These are phyloP conservation scores for Tanytarsus gracilentus DNA, from an alignment of 2,888 invertebrate genomes.

Conservation along the genomic window DNA sequence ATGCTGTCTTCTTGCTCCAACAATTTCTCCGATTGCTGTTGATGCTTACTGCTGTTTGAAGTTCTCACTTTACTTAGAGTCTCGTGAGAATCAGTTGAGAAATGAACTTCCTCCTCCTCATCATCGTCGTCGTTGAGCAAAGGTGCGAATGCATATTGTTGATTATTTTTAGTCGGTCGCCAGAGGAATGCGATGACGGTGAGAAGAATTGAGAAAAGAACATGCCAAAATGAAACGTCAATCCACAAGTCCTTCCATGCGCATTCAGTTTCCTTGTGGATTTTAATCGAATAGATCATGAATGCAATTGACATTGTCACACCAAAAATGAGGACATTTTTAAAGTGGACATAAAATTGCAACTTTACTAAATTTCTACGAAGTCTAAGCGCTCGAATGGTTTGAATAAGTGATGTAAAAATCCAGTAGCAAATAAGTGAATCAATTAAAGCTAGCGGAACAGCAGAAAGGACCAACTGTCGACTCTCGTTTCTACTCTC, in stretches of 20 bases:
- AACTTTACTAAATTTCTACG: slow-evolving; percentile 85
- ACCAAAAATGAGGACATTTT: slow-evolving; percentile 85
- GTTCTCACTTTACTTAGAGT: neutral
- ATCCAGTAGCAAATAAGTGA: slow-evolving; percentile 93
- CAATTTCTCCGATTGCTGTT: neutral
- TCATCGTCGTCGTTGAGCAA: slow-evolving; percentile 68
- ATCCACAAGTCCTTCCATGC: slow-evolving; percentile 91
- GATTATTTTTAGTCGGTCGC: slow-evolving; percentile 93
- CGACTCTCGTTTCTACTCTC: slow-evolving; percentile 51
- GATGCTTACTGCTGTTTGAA: neutral
- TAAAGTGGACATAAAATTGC: slow-evolving; percentile 83
- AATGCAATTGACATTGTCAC: slow-evolving; percentile 84
- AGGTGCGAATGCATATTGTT: slow-evolving; percentile 88
- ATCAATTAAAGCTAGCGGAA: slow-evolving; percentile 79
- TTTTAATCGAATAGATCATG: slow-evolving; percentile 86
- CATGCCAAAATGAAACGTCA: slow-evolving; percentile 93
- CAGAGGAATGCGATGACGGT: slow-evolving; percentile 89
- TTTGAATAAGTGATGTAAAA: slow-evolving; percentile 76
- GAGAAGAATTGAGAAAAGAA: slow-evolving; percentile 78
- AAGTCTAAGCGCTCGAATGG: slow-evolving; percentile 78
- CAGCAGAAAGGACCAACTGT: slow-evolving; percentile 64
- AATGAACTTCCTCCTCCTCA: slow-evolving; percentile 35
- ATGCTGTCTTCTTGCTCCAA: slow-evolving; percentile 31
- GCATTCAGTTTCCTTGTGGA: slow-evolving; percentile 65
- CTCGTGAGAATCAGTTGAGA: neutral